Evolutionary conservation across 2,113 vertebrate genomes (phyloP).

Genomic region (Anhinga rufa): DNA sequence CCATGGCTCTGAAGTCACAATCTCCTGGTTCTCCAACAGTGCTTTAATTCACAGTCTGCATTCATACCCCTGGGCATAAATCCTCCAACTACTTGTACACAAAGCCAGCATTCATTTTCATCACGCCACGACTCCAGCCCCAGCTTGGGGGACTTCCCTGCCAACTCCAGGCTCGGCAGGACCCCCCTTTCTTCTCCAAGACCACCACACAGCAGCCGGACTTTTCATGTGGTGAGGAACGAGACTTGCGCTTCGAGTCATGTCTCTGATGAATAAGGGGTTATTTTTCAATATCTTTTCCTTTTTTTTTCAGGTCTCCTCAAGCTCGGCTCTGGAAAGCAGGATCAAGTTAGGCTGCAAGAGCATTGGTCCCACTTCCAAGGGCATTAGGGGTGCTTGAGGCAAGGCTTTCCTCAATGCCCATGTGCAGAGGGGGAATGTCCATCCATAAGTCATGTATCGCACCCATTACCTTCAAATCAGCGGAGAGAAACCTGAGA

Average conservation of each 20-base stretch:
- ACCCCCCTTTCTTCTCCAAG: background rate
- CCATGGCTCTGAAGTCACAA: background rate
- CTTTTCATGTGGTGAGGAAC: constrained; percentile 23
- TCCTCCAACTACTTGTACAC: constrained; percentile 32
- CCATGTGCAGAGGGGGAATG: background rate
- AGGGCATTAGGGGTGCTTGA: background rate
- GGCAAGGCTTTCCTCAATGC: background rate
- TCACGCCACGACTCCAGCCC: background rate
- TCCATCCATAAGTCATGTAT: background rate
- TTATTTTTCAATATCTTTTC: background rate
- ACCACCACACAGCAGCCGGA: background rate
- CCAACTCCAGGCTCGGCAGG: background rate
- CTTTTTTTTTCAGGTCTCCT: background rate
- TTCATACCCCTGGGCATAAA: constrained; percentile 23
- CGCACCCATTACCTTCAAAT: background rate
- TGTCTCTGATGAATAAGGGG: background rate
- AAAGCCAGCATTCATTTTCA: constrained; percentile 39
- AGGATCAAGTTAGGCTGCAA: background rate
- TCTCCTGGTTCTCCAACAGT: background rate
- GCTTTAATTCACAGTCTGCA: background rate
- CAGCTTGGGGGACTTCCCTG: background rate
- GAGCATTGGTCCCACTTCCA: background rate
- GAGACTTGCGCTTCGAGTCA: background rate
- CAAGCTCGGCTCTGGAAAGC: background rate
- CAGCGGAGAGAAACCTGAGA: background rate